Evolutionary conservation across 2,888 invertebrate genomes (phyloP), one percentile per base, ranked within the genome.

Genomic region (Pristionchus exspectatus): DNA sequence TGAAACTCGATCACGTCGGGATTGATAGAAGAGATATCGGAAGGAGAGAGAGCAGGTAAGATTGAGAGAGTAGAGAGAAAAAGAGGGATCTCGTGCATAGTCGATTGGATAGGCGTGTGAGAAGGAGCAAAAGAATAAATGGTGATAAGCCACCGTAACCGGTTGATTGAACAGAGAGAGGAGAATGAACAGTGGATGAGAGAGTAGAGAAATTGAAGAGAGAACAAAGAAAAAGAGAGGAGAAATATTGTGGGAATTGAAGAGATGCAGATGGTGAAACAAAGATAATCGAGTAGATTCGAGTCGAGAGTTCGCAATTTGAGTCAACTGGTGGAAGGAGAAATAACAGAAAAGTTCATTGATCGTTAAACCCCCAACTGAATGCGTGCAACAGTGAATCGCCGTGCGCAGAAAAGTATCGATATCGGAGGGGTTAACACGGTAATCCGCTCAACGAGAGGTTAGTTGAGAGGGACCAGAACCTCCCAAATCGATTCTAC

Each of bases 71-170:
- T 24, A 59, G 1, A 63, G 84, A 59, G 84, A 59, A 33, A 24
- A 30, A 33, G 33, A 56, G 59, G 12, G n/a, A 85, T 81, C 81
- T 81, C 50, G 50, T 54, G n/a, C 74, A 44, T 77, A 30, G 69
- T 69, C 16, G 30, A 81, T 81, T n/a, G 54, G 81, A 81, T n/a
- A n/a, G 50, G 81, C 81, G 81, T 81, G 81, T 50, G 18, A 44
- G 84, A 59, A 33, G 59, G 59, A 85, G 84, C 59, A 83, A 85
- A 81, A 81, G 81, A 54, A 81, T 81, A 81, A 85, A 85, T 56
- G 84, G 50, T 85, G 84, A 85, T 85, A 85, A 85, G 84, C 84
- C 59, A 85, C 84, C 84, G 84, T 85, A 85, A 85, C 84, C 84
- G 84, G 84, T 85, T 85, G 84, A 85, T 59, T 44, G 69, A 87